Evolutionary conservation across 2,797 vertebrate genomes (phyloP).

Genomic region (Remorina albescens): DNA sequence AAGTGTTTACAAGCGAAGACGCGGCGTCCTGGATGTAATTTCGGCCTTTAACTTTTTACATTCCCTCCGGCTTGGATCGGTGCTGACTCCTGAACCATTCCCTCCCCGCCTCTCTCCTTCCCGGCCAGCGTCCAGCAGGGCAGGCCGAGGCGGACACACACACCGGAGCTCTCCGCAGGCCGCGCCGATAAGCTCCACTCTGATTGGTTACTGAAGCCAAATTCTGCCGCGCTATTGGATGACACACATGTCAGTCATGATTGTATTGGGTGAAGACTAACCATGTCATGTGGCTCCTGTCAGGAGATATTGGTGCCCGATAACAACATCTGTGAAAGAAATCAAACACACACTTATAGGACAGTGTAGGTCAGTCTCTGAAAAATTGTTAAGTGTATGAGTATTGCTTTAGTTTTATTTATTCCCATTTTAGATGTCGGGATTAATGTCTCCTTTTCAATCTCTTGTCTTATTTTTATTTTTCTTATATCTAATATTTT

Average conservation of each 20-base stretch:
- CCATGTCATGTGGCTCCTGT: constrained; percentile 24
- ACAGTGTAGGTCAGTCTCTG: constrained; percentile 8
- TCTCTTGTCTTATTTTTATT: too few species aligned
- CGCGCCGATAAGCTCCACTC: constrained; percentile 22
- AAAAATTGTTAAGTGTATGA: background rate
- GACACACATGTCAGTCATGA: constrained; percentile 38
- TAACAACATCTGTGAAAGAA: constrained; percentile 9
- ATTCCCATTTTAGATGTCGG: background rate
- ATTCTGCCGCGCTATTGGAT: constrained; percentile 57
- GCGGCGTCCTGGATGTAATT: constrained; percentile 11
- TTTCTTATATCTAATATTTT: too few species aligned
- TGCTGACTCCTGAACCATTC: constrained; percentile 17
- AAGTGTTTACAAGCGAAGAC: constrained; percentile 18
- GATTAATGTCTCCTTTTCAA: background rate
- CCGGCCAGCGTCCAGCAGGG: constrained; percentile 32
- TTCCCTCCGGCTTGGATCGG: constrained; percentile 55
- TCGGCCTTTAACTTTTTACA: constrained; percentile 57
- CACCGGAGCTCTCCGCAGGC: constrained; percentile 31
- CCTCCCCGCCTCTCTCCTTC: constrained; percentile 45
- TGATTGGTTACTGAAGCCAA: constrained; percentile 60
- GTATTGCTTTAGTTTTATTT: background rate
- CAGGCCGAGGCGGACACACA: constrained; percentile 58
- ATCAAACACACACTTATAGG: constrained; percentile 4
- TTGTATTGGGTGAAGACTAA: constrained; percentile 3
- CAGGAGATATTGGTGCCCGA: background rate